Evolutionary conservation across 1,140 invertebrate species (phyloP), one percentile per base, ranked within the genome.

Genomic region (Bombus affinis): DNA sequence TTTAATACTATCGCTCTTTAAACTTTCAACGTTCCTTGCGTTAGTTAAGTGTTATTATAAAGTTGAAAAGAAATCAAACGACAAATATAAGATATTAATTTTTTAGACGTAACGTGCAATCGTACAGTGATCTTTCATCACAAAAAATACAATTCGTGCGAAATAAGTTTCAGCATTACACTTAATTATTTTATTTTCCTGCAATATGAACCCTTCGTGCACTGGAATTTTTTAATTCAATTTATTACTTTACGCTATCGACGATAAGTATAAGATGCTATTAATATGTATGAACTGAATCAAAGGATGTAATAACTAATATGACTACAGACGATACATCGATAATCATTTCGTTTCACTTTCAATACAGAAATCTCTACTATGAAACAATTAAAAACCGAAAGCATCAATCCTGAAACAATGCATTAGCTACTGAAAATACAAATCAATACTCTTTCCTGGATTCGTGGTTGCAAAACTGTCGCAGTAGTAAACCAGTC

Each of bases 131-230:
- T 13, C 10, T 12, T n/a, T 4, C 28, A 1, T n/a, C 12, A 1
- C 12, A 2, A n/a, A 12, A 12, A n/a, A n/a, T 62, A 62, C 59
- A 62, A 28, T 62, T 28, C 28, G 13, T 4, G 3, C 15, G 28
- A 62, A 59, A 59, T 59, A 59, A 62, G 59, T 62, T n/a, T 62
- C 59, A 28, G 3, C 12, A 5, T 53, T 22, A 8, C 18, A 0
- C 18, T 0, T 62, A 13, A 62, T 62, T 5, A 62, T n/a, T 62
- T 12, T n/a, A 62, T n/a, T 62, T n/a, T n/a, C 28, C 12, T n/a
- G 12, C 28, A 0, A n/a, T n/a, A 13, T 0, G 28, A 53, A 22
- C 1, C 1, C 1, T 53, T 53, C 47, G 0, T 53, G 0, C 18
- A 8, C 18, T 53, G 47, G 5, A 13, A 62, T n/a, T 62, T 62